Conservation (phyloP, 2,113 vertebrate species). For the Phylloscopus whistleri region DNA sequence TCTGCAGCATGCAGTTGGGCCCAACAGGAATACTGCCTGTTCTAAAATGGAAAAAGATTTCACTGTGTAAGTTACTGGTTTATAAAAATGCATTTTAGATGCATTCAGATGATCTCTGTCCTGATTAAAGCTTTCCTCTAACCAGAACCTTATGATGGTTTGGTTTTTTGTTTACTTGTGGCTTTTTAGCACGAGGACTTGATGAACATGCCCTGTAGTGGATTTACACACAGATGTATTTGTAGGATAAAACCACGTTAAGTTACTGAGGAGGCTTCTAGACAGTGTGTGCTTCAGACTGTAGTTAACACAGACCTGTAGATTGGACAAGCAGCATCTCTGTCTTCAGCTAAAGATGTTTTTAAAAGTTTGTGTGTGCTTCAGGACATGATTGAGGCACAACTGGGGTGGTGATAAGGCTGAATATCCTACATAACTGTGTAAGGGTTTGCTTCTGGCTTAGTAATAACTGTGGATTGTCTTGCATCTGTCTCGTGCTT, state of each 20-base stretch:
- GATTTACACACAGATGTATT: not conserved
- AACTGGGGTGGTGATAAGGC: not conserved
- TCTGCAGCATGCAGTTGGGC: not conserved
- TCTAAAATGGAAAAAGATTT: not conserved
- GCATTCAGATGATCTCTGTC: not conserved
- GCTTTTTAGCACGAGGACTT: not conserved
- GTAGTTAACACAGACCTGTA: not conserved
- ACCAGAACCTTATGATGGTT: not conserved
- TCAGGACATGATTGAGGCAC: not conserved
- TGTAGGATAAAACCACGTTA: not conserved
- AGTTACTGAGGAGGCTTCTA: not conserved
- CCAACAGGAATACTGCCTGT: not conserved
- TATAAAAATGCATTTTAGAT: not conserved
- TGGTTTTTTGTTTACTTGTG: not conserved
- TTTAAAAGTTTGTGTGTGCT: not conserved
- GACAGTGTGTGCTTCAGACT: not conserved
- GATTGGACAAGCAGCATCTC: not conserved
- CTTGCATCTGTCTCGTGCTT: not conserved
- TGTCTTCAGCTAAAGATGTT: not conserved
- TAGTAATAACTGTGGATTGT: not conserved
- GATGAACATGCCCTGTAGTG: rapidly evolving
- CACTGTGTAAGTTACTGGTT: not conserved
- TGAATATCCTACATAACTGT: not conserved
- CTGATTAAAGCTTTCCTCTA: not conserved
- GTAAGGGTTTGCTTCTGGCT: not conserved